These are phyloP conservation scores for Athrips mouffetella DNA, from an alignment of 2,888 invertebrate species.

Conservation along the genomic window DNA sequence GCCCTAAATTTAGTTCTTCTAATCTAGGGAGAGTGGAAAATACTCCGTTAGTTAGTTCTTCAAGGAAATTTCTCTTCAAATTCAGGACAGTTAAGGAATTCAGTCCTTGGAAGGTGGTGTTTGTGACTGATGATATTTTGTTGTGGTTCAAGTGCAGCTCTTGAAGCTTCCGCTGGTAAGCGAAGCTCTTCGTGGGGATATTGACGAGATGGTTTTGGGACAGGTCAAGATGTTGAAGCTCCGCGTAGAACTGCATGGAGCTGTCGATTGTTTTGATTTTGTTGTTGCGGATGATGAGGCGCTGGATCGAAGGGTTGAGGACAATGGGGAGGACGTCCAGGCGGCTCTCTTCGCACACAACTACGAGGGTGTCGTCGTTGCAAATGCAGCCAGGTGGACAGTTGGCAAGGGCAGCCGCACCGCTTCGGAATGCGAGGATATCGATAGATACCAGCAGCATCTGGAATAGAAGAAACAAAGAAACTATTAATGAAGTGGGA, in stretches of 20 bases:
- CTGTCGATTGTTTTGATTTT: conserved; percentile 93
- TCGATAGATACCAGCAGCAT: conserved; percentile 59
- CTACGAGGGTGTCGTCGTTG: conserved; percentile 92
- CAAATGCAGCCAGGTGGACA: conserved; percentile 93
- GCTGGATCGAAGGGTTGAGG: conserved; percentile 92
- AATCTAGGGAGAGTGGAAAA: conserved; percentile 86
- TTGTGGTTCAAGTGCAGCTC: conserved; percentile 91
- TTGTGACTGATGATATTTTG: conserved; percentile 88
- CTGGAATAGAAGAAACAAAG: conserved; percentile 47
- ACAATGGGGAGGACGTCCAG: conserved; percentile 94
- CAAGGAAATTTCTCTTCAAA: conserved; percentile 88
- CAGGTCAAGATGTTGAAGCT: conserved; percentile 90
- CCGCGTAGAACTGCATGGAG: conserved; percentile 92
- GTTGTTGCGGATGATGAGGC: conserved; percentile 90
- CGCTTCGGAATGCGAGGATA: conserved; percentile 56
- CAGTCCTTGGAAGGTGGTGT: conserved; percentile 88
- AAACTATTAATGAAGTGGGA: no score
- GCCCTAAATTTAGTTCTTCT: conserved; percentile 91
- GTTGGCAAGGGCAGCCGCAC: conserved; percentile 82
- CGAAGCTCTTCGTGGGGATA: conserved; percentile 88
- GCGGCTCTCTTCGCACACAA: conserved; percentile 90
- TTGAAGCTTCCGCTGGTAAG: conserved; percentile 88
- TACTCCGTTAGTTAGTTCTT: conserved; percentile 85
- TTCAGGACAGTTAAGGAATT: conserved; percentile 88
- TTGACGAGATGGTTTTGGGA: conserved; percentile 91